Evolutionary conservation across 2,797 vertebrate species (phyloP).

Genomic region (Toxotes lorentzi): DNA sequence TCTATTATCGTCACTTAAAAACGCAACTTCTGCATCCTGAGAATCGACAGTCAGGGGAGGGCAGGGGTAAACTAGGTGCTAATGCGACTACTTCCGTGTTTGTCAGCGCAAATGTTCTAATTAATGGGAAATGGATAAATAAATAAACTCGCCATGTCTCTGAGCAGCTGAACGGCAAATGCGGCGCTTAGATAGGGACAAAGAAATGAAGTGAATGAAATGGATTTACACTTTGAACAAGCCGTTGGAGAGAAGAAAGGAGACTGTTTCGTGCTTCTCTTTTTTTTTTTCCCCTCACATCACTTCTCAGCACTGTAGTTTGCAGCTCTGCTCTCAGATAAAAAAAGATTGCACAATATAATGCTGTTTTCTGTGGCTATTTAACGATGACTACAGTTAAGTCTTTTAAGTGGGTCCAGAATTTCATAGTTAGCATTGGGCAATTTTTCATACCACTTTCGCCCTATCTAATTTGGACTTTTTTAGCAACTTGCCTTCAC

Average conservation of each 20-base stretch:
- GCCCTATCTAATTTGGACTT: background rate
- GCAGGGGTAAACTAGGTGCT: constrained; percentile 81
- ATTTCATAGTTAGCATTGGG: background rate
- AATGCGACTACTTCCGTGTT: constrained; percentile 79
- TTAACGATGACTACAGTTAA: background rate
- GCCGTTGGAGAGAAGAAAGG: constrained; percentile 54
- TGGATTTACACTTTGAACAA: constrained; percentile 67
- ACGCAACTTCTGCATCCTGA: constrained; percentile 31
- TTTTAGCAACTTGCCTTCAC: constrained; percentile 1
- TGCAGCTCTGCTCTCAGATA: constrained; percentile 33
- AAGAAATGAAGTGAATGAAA: constrained; percentile 61
- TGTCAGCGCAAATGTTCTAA: constrained; percentile 79
- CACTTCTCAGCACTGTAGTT: constrained; percentile 19
- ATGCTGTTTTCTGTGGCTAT: constrained; percentile 16
- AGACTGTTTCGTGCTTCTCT: constrained; percentile 30
- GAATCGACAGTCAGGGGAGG: constrained; percentile 65
- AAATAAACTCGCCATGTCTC: constrained; percentile 76
- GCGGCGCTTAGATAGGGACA: constrained; percentile 50
- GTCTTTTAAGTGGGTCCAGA: constrained; percentile 11
- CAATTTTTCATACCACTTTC: background rate
- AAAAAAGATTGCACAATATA: constrained; percentile 17
- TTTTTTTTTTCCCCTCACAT: constrained; percentile 3
- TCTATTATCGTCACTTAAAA: constrained; percentile 32
- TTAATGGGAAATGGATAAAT: constrained; percentile 82
- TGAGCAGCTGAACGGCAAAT: constrained; percentile 73